These are phyloP conservation scores for Apamea monoglypha DNA, from an alignment of 2,888 invertebrate genomes.

Conservation along the genomic window DNA sequence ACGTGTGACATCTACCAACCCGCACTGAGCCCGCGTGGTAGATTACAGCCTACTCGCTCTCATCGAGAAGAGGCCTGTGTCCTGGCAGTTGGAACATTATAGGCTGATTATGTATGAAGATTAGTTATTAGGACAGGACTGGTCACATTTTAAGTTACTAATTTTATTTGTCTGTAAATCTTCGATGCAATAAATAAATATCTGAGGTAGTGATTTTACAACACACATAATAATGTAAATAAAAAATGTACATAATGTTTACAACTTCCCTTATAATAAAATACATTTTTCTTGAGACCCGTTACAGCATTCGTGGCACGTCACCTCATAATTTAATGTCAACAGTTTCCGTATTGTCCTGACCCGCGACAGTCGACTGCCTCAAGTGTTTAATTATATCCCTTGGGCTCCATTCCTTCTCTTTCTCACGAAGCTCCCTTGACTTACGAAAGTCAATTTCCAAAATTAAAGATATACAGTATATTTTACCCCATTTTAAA, in stretches of 20 bases:
- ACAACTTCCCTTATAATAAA: not conserved
- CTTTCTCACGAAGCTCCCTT: not conserved
- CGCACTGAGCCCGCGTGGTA: too few species aligned
- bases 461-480: not conserved
- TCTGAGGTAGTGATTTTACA: not conserved
- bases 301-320: not conserved
- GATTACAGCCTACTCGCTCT: too few species aligned
- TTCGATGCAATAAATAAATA: not conserved
- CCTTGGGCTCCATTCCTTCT: not conserved
- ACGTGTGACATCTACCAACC: too few species aligned
- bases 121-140: not conserved
- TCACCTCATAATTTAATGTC: conserved; percentile 10
- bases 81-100: too few species aligned
- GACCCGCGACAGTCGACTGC: not conserved
- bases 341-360: conserved; percentile 4
- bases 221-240: not conserved
- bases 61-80: too few species aligned
- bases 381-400: conserved; percentile 20
- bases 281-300: not conserved
- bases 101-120: not conserved
- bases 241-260: not conserved
- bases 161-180: not conserved
- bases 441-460: not conserved
- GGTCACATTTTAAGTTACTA: not conserved
- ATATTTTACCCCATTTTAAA: not conserved